Conservation (phyloP, 2,113 vertebrate species). For the Clinocottus analis region DNA sequence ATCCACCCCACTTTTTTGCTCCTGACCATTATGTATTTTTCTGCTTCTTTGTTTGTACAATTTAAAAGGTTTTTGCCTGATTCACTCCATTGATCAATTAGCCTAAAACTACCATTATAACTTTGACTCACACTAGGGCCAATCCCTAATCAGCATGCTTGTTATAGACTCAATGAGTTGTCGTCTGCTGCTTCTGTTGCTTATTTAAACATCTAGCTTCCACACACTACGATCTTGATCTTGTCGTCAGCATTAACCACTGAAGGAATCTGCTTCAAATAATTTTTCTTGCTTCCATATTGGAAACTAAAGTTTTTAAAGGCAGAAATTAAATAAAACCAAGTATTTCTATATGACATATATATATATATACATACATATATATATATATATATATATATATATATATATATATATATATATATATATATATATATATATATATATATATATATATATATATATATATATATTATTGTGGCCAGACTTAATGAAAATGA, state of each 20-base stretch:
- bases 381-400: no score
- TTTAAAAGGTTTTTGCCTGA: neutral
- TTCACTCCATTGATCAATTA: constrained; percentile 1
- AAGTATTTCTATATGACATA: neutral
- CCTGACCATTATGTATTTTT: neutral
- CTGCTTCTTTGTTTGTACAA: constrained; percentile 8
- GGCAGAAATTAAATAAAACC: neutral
- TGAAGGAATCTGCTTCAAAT: neutral
- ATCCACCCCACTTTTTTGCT: neutral
- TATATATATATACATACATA: neutral
- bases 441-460: no score
- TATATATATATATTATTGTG: no score
- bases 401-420: no score
- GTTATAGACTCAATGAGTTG: constrained; percentile 27
- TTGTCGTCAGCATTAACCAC: neutral
- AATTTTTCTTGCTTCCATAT: constrained; percentile 16
- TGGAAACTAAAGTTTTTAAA: constrained; percentile 7
- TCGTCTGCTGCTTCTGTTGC: constrained; percentile 5
- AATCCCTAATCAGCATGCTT: constrained; percentile 16
- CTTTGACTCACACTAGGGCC: neutral
- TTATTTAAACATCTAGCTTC: constrained; percentile 16
- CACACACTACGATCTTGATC: neutral
- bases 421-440: no score
- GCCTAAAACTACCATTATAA: constrained; percentile 1
- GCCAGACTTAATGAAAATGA: constrained; percentile 18